phyloP scores from a whole-genome alignment of 2,113 vertebrate species.

The Hyla sarda region DNA sequence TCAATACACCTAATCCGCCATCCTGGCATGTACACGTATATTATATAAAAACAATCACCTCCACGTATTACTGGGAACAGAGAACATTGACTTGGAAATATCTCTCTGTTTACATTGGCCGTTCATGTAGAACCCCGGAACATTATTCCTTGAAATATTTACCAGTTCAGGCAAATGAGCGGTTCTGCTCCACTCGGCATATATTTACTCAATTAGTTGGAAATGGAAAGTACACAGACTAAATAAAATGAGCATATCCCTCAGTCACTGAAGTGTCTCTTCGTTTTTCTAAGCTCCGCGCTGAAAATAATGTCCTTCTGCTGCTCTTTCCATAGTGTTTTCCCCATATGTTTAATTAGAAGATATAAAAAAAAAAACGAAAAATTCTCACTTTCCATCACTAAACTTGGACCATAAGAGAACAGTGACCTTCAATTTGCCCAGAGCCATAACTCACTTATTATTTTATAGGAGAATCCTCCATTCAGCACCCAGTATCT shows the following conservation, averaged over 20 bases:
- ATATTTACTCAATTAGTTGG: constrained; percentile 55
- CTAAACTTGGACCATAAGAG: too few species aligned
- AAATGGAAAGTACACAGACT: constrained; percentile 36
- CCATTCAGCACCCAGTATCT: too few species aligned
- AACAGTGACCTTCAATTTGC: too few species aligned
- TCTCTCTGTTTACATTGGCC: background rate
- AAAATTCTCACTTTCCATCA: too few species aligned
- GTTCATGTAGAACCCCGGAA: constrained; percentile 8
- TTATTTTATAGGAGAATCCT: too few species aligned
- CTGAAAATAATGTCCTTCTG: background rate
- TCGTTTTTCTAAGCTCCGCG: background rate
- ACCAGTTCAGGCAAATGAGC: background rate
- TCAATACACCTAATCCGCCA: background rate
- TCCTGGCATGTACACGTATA: background rate
- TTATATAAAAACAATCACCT: background rate
- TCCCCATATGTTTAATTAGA: too few species aligned
- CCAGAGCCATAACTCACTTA: too few species aligned
- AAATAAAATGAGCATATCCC: constrained; percentile 16
- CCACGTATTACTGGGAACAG: background rate
- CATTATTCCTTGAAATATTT: background rate
- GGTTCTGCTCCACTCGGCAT: constrained; percentile 23
- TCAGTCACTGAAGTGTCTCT: background rate
- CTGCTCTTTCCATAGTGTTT: background rate
- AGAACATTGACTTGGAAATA: background rate
- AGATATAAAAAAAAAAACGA: too few species aligned